These are phyloP conservation scores for Lepisosteus oculatus DNA, from an alignment of 2,113 vertebrate species.

Conservation along the genomic window DNA sequence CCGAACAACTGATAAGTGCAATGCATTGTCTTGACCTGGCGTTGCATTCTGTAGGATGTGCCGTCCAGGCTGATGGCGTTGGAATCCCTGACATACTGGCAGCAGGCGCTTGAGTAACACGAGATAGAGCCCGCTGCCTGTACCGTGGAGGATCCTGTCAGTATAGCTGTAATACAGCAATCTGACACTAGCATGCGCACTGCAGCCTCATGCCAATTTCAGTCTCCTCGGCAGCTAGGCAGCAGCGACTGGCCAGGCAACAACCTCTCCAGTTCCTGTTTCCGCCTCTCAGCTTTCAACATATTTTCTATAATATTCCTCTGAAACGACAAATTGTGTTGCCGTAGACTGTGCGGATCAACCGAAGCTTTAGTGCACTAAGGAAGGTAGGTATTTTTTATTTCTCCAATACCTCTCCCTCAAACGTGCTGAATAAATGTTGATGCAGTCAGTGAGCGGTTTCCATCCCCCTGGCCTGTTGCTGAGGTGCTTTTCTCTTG, in stretches of 20 bases:
- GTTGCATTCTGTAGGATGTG: too few relatives aligned
- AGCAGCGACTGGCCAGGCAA: constrained; percentile 42
- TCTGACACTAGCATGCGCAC: constrained; percentile 51
- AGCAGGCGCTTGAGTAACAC: neutral
- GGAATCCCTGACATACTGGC: too few relatives aligned
- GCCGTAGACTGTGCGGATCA: constrained; percentile 43
- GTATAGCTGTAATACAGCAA: constrained; percentile 46
- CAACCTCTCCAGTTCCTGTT: constrained; percentile 52
- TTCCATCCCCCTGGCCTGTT: constrained; percentile 58
- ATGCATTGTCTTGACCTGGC: too few relatives aligned
- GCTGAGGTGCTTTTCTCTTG: constrained; percentile 37
- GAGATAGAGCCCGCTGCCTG: neutral
- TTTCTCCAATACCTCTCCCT: constrained; percentile 13
- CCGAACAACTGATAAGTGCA: too few relatives aligned
- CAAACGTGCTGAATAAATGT: constrained; percentile 14
- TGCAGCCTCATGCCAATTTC: constrained; percentile 42
- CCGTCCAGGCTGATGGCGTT: too few relatives aligned
- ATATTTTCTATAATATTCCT: constrained; percentile 35
- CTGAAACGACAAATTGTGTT: constrained; percentile 33
- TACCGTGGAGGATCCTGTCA: constrained; percentile 6
- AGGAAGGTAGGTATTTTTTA: constrained; percentile 42
- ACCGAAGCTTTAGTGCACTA: constrained; percentile 32
- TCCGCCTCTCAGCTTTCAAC: constrained; percentile 47
- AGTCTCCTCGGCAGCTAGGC: constrained; percentile 39
- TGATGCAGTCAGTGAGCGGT: constrained; percentile 17